Base-by-base conservation (phyloP, 2,888 invertebrate genomes). In the Herminia tarsipennalis region DNA sequence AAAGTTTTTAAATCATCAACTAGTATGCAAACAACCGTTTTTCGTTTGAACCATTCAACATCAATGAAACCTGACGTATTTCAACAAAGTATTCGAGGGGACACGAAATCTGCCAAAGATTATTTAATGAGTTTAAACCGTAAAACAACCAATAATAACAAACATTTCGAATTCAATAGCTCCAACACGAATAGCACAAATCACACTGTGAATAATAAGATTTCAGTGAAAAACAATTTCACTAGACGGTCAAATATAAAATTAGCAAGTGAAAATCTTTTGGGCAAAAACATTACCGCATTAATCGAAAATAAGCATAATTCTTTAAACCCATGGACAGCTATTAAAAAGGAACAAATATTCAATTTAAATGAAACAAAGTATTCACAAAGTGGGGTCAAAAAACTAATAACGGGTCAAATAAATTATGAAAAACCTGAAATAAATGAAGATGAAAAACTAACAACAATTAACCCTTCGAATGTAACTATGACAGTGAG, bases 1-100 rank as follows among this genome's bases (percentile, higher is more conserved):
- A n/a, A n/a, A n/a, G n/a, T n/a, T n/a, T n/a, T n/a, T n/a, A n/a
- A n/a, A 9, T 16, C 38, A 14, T 13, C 0, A 17, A 34, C 22
- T 3, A 0, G 6, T 8, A 43, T 22, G 12, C 10, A 0, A 27
- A 0, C 8, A 14, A 47, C 9, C 22, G 4, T 0, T 2, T 8
- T 4, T 24, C 42, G 37, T 9, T 2, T 1, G 8, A 37, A 40
- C 21, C 39, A 32, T 9, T 8, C 33, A 0, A 35, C 32, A 33
- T n/a, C 8, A 0, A 36, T 22, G 13, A 18, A 30, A 6, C 45
- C 63, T 5, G 18, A 44, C 9, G 18, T 25, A 13, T 47, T 63
- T 20, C 33, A 50, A 50, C 8, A 47, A 1, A 67, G 21, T n/a
- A 44, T 50, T 43, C 50, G 25, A 10, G 25, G 59, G 8, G 60